Percentiles rank a stretch among this genome's conserved stretches.
phyloP scores from a whole-genome alignment of 2,797 vertebrate species.

The Spea hammondii region DNA sequence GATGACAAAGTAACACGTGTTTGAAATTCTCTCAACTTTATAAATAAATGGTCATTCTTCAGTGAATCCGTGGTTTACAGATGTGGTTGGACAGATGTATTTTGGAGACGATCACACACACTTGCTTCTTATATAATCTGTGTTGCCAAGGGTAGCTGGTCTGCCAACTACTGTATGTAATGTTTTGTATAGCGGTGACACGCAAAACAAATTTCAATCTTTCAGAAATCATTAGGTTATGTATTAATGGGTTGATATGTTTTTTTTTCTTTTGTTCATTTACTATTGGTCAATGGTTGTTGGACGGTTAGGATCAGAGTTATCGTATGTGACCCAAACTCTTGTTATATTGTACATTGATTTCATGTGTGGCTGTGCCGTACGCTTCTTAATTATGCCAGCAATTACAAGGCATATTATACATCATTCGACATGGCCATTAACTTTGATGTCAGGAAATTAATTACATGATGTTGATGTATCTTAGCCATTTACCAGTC shows the following conservation, averaged over 20 bases:
- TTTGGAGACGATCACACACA: constrained; percentile 12
- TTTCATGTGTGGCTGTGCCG: constrained; percentile 42
- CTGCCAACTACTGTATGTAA: constrained; percentile 28
- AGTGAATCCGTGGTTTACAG: constrained; percentile 41
- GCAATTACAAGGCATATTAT: constrained; percentile 33
- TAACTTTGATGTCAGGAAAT: constrained; percentile 47
- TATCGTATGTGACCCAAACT: constrained; percentile 36
- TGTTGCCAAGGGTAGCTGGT: constrained; percentile 45
- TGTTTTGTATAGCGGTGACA: constrained; percentile 12
- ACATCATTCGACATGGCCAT: constrained; percentile 38
- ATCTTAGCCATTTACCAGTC: constrained; percentile 18
- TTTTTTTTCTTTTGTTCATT: not conserved
- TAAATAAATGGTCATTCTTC: constrained; percentile 52
- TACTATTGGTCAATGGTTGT: constrained; percentile 20
- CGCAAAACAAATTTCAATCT: not conserved
- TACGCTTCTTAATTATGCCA: constrained; percentile 39
- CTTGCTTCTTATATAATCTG: constrained; percentile 24
- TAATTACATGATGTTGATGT: constrained; percentile 34
- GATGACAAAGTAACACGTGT: constrained; percentile 76
- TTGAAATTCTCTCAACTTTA: constrained; percentile 70
- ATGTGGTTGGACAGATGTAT: constrained; percentile 23
- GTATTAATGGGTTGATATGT: not conserved
- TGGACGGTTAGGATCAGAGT: constrained; percentile 30
- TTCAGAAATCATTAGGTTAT: constrained; percentile 10
- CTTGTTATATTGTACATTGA: constrained; percentile 43